phyloP scores from a whole-genome alignment of 2,113 vertebrate genomes.

The Paratilapia polleni region DNA sequence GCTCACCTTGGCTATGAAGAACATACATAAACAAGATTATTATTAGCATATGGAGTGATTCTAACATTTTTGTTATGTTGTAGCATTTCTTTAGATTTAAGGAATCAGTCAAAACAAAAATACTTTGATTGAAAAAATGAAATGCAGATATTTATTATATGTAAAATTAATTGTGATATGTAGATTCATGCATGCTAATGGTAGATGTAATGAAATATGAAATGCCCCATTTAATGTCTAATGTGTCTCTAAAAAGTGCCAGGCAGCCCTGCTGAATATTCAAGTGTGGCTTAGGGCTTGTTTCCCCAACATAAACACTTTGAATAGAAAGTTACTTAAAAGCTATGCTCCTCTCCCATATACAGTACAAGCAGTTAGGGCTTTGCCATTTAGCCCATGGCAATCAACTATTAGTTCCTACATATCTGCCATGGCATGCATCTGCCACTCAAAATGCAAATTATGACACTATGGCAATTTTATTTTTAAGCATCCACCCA shows the following conservation, averaged over 20 bases:
- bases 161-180: slow-evolving; percentile 42
- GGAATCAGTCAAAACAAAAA: neutral
- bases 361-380: slow-evolving; percentile 30
- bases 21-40: neutral
- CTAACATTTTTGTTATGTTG: neutral
- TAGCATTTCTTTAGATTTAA: neutral
- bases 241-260: slow-evolving; percentile 45
- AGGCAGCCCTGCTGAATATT: slow-evolving; percentile 43
- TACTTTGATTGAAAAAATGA: neutral
- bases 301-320: slow-evolving; percentile 53
- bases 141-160: slow-evolving; percentile 18
- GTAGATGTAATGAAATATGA: slow-evolving; percentile 51
- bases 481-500: slow-evolving; percentile 38
- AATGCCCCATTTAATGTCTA: slow-evolving; percentile 56
- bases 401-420: slow-evolving; percentile 56
- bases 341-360: slow-evolving; percentile 27
- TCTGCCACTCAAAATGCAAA: slow-evolving; percentile 75
- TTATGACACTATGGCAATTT: slow-evolving; percentile 56
- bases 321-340: slow-evolving; percentile 48
- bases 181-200: slow-evolving; percentile 46
- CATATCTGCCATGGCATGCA: slow-evolving; percentile 56
- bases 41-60: neutral
- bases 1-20: slow-evolving; percentile 47
- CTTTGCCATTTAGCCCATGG: slow-evolving; percentile 31
- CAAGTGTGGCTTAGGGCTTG: slow-evolving; percentile 46